These are phyloP conservation scores for Nothocercus nigrocapillus DNA, from an alignment of 2,113 vertebrate genomes.

Conservation along the genomic window DNA sequence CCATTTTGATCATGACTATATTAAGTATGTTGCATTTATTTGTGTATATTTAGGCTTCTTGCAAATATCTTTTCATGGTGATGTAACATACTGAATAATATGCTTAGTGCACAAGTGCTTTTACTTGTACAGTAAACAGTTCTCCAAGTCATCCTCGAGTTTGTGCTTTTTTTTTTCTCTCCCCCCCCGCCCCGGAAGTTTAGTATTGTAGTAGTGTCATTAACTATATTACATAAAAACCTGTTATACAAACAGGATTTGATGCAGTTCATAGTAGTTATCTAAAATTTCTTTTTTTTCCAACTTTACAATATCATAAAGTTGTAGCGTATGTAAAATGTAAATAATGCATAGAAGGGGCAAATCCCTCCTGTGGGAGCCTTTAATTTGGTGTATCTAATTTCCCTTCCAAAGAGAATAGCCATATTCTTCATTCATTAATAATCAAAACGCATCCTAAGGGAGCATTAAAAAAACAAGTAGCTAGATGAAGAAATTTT, in stretches of 20 bases:
- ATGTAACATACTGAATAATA: slow-evolving; percentile 53
- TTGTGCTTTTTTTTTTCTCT: not conserved
- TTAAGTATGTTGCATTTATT: not conserved
- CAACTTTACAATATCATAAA: slow-evolving; percentile 26
- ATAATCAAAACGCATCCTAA: slow-evolving; percentile 22
- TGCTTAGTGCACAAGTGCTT: slow-evolving; percentile 64
- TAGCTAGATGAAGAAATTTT: slow-evolving; percentile 7
- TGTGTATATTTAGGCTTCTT: not conserved
- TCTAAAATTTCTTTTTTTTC: slow-evolving; percentile 27
- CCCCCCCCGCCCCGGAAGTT: slow-evolving; percentile 69
- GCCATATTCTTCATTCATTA: slow-evolving; percentile 31
- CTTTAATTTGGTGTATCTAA: slow-evolving; percentile 60
- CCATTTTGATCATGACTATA: not conserved
- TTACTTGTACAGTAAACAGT: slow-evolving; percentile 71
- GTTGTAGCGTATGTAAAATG: slow-evolving; percentile 34
- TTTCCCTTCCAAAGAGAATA: slow-evolving; percentile 45
- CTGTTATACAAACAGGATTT: slow-evolving; percentile 78
- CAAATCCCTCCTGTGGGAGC: not conserved
- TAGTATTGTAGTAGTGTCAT: slow-evolving; percentile 85
- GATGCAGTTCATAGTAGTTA: slow-evolving; percentile 78
- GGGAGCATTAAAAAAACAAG: slow-evolving; percentile 43
- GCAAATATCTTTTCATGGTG: not conserved
- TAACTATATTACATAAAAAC: slow-evolving; percentile 77
- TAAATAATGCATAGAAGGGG: slow-evolving; percentile 31
- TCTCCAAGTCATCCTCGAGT: slow-evolving; percentile 66